Evolutionary conservation across 2,888 invertebrate species (phyloP), one percentile per base, ranked within the genome.

Genomic region (Rugalucina vietnamica): DNA sequence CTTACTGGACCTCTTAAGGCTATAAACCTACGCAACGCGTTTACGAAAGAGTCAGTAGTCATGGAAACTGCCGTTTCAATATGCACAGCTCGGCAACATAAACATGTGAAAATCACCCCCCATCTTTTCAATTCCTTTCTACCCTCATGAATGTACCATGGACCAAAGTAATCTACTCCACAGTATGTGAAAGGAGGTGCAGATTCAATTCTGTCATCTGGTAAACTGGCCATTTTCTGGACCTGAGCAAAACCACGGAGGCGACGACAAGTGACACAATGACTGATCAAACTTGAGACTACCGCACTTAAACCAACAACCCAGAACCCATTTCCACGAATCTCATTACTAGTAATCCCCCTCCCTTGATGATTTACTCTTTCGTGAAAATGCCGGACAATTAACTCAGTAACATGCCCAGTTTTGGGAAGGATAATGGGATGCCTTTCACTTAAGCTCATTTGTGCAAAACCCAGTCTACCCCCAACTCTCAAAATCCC

Each of bases 21-120:
- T 14, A 86, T 50, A 39, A 86, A 86, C 18, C 82, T 39, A 8
- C 82, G 70, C 49, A 82, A 60, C 4, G 76, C 81, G 57, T 82
- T 86, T 0, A 86, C 70, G 60, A 82, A 86, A 12, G 85, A 71
- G 39, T 79, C 76, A 37, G 86, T 85, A 27, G 27, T 36, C 36
- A 86, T 24, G 36, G 65, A 37, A 57, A 39, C 27, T 27, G 76
- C 74, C 4, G 50, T 74, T 79, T 86, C 84, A 27, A 81, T n/a
- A 77, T 86, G 86, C 18, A 54, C 76, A 77, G 18, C 57, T 27
- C n/a, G n/a, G n/a, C n/a, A n/a, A n/a, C n/a, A n/a, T 24, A 83
- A 24, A 71, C 83, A 81, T 10, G 85, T 86, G 60, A 85, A 78
- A 10, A 88, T 24, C 2, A 72, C 49, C 39, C 71, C 79, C 29